These are phyloP conservation scores for Trachelipus rathkii DNA, from an alignment of 1,140 invertebrate genomes.

Conservation along the genomic window DNA sequence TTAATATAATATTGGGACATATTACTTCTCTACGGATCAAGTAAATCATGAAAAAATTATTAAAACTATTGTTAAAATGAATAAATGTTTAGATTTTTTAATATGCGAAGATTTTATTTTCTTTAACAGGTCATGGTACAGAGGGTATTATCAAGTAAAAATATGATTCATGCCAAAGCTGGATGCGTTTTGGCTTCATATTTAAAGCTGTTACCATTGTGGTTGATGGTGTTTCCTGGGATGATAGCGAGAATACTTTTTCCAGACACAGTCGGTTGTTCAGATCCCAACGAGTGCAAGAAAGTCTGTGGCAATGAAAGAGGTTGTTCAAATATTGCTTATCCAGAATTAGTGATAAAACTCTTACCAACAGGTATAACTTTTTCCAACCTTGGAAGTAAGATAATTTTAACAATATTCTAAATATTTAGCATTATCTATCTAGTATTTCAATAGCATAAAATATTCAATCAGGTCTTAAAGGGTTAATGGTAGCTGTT, in stretches of 20 bases:
- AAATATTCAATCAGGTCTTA: constrained; percentile 47
- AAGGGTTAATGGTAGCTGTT: constrained; percentile 56
- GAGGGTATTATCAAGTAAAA: constrained; percentile 56
- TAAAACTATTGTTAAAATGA: too few species aligned
- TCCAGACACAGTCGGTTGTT: constrained; percentile 54
- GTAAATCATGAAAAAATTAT: too few species aligned
- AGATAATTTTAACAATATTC: too few species aligned
- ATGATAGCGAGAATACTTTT: constrained; percentile 58
- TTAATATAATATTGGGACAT: too few species aligned
- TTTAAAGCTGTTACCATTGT: constrained; percentile 58
- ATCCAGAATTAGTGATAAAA: constrained; percentile 55
- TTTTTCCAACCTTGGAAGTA: background rate
- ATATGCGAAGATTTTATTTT: background rate
- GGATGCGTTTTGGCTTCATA: constrained; percentile 57
- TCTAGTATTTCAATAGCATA: too few species aligned
- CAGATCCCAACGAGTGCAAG: constrained; percentile 52
- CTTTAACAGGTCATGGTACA: constrained; percentile 56
- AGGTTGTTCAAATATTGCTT: constrained; percentile 58
- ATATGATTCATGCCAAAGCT: constrained; percentile 57
- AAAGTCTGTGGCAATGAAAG: constrained; percentile 49
- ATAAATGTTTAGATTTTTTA: too few species aligned
- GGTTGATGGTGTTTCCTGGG: constrained; percentile 58
- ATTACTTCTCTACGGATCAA: too few species aligned
- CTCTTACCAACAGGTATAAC: constrained; percentile 52
- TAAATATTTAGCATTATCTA: too few species aligned